Conservation (phyloP, 2,113 vertebrate genomes). For the Lycaon pictus region DNA sequence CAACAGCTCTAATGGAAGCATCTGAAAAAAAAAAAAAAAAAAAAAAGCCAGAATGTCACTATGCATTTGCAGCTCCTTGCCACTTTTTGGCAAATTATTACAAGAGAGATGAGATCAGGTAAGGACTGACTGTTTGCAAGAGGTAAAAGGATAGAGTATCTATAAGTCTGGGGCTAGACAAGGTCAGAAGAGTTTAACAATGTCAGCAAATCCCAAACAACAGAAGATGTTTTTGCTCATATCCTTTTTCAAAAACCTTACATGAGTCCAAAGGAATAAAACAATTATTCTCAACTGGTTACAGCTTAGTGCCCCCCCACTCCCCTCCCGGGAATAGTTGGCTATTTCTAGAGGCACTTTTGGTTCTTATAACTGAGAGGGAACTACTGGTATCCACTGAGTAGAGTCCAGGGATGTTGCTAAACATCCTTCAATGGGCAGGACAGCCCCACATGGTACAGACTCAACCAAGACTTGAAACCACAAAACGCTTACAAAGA, state of each 20-base stretch:
- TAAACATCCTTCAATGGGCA: neutral
- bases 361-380: neutral
- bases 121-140: neutral
- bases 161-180: neutral
- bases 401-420: neutral
- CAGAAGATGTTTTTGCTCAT: neutral
- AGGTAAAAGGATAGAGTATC: neutral
- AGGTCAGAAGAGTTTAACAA: neutral
- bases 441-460: neutral
- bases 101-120: neutral
- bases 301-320: neutral
- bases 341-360: neutral
- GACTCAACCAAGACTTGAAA: neutral
- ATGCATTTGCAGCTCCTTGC: neutral
- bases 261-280: neutral
- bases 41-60: neutral
- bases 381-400: neutral
- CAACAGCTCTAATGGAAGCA: neutral
- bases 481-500: neutral
- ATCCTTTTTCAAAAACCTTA: neutral
- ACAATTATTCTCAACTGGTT: neutral
- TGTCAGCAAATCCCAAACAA: neutral
- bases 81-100: neutral
- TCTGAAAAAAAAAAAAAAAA: neutral
- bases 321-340: neutral